A percentile compares a stretch with the other conserved stretches of the same genome.
These are phyloP conservation scores for Bombus difficillimus DNA, from an alignment of 1,140 invertebrate genomes.

Conservation along the genomic window DNA sequence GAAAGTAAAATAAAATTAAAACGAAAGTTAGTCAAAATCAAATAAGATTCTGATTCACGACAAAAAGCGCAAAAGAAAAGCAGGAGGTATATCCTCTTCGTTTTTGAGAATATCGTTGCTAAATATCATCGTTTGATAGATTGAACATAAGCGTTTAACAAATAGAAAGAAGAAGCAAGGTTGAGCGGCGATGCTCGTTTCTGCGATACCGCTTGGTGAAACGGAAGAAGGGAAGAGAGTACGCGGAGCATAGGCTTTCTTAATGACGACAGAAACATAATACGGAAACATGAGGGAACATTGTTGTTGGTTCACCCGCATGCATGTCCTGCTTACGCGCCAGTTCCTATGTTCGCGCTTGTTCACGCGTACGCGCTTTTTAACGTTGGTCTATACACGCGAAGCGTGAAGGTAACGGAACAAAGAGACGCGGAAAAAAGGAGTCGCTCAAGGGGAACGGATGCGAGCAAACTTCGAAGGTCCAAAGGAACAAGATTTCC, in stretches of 20 bases:
- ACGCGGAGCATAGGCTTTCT: background rate
- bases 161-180: background rate
- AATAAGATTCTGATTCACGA: too few species aligned
- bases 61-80: too few species aligned
- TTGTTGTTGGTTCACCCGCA: conserved; percentile 60
- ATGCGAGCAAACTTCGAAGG: background rate
- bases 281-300: conserved; percentile 53
- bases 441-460: background rate
- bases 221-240: conserved; percentile 25
- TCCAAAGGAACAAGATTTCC: background rate
- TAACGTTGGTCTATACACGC: background rate
- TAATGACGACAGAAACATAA: conserved; percentile 53
- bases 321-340: conserved; percentile 29
- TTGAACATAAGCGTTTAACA: too few species aligned
- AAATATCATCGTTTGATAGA: too few species aligned
- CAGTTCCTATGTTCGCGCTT: background rate
- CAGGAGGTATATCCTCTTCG: too few species aligned
- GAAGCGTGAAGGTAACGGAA: background rate
- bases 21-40: too few species aligned
- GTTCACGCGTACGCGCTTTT: conserved; percentile 21
- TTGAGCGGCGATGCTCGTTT: too few species aligned
- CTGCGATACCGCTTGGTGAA: background rate
- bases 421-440: conserved; percentile 1
- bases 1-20: too few species aligned
- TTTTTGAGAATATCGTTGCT: too few species aligned